Percentiles rank a stretch among this genome's conserved stretches.
phyloP scores from a whole-genome alignment of 2,113 vertebrate species.

The Nesogale talazaci region DNA sequence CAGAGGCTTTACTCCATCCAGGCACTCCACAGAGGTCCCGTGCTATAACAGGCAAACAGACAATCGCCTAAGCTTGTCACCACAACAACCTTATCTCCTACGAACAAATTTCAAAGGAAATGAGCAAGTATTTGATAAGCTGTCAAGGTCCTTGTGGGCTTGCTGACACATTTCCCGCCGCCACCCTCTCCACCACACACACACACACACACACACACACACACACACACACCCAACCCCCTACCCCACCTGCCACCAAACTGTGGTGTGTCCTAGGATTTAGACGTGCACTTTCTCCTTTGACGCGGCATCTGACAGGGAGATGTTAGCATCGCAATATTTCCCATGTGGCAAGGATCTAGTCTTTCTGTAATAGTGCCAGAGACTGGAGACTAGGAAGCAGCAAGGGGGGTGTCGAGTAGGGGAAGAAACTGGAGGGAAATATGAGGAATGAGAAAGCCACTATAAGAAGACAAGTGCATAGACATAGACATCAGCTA shows the following conservation, averaged over 20 bases:
- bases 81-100: conserved; percentile 63
- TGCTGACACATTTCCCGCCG: conserved; percentile 16
- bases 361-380: conserved; percentile 62
- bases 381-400: conserved; percentile 25
- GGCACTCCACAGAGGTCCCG: not conserved
- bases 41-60: conserved; percentile 55
- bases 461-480: not conserved
- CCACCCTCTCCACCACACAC: too few relatives aligned
- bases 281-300: conserved; percentile 60
- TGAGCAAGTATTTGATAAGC: conserved; percentile 63
- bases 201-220: too few relatives aligned
- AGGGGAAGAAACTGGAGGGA: conserved; percentile 19
- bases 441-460: conserved; percentile 32
- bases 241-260: too few relatives aligned
- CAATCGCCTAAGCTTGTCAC: conserved; percentile 67
- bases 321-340: conserved; percentile 51
- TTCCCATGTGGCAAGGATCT: conserved; percentile 57
- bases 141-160: conserved; percentile 51
- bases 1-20: conserved; percentile 37
- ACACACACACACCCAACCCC: too few relatives aligned
- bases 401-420: conserved; percentile 20
- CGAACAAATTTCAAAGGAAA: conserved; percentile 74
- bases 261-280: conserved; percentile 38
- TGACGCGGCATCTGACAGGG: conserved; percentile 56
- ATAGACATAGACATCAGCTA: not conserved